Conservation (phyloP, 2,113 vertebrate genomes). For the Myiozetetes cayanensis region DNA sequence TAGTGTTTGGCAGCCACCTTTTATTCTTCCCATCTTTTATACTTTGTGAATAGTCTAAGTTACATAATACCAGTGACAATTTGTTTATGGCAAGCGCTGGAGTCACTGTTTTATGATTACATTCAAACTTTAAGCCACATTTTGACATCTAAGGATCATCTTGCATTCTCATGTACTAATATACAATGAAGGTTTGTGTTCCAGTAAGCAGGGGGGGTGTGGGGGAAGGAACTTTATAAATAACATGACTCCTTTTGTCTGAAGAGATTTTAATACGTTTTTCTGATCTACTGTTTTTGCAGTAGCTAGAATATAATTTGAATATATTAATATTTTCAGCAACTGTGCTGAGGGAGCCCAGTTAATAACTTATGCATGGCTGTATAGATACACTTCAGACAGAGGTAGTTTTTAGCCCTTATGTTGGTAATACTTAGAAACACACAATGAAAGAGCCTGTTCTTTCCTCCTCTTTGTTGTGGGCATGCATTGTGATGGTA, state of each 20-base stretch:
- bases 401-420: conserved; percentile 81
- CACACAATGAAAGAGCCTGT: conserved; percentile 85
- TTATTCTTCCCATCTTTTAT: conserved; percentile 26
- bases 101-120: conserved; percentile 57
- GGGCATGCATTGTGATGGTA: conserved; percentile 85
- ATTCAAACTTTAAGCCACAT: conserved; percentile 46
- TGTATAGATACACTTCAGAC: conserved; percentile 77
- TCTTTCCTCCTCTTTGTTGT: conserved; percentile 90
- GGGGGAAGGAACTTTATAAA: conserved; percentile 51
- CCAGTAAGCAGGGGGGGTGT: neutral
- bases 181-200: conserved; percentile 59
- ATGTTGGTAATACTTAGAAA: conserved; percentile 79
- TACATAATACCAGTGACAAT: conserved; percentile 57
- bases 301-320: conserved; percentile 80
- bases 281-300: conserved; percentile 74
- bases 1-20: conserved; percentile 42
- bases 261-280: conserved; percentile 72
- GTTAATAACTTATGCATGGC: conserved; percentile 80
- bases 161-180: conserved; percentile 15
- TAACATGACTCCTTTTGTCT: conserved; percentile 68
- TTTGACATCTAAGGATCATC: conserved; percentile 52
- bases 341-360: conserved; percentile 69
- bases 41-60: conserved; percentile 52
- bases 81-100: conserved; percentile 53
- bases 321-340: conserved; percentile 83